Evolutionary conservation across 2,113 vertebrate genomes (phyloP).

Genomic region (Gnathonemus echidnorhynchus): DNA sequence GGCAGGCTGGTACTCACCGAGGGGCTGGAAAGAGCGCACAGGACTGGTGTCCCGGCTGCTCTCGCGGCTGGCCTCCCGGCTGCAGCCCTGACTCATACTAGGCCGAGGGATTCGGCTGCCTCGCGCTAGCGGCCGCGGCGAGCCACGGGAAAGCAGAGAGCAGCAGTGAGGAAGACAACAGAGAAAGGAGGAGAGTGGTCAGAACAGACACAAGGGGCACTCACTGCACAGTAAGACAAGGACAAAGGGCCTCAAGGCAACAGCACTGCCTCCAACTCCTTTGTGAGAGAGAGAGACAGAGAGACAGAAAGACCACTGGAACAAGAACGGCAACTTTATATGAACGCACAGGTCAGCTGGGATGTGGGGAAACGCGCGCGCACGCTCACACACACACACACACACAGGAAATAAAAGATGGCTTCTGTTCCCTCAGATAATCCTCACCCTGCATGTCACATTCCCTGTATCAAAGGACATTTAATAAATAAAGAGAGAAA

Average conservation of each 20-base stretch:
- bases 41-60: slow-evolving; percentile 97
- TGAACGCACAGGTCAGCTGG: background rate
- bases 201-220: slow-evolving; percentile 45
- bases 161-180: slow-evolving; percentile 28
- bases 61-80: slow-evolving; percentile 95
- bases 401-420: background rate
- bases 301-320: background rate
- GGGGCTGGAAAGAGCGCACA: slow-evolving; percentile 88
- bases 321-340: background rate
- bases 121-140: slow-evolving; percentile 53
- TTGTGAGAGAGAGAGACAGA: background rate
- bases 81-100: slow-evolving; percentile 98
- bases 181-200: slow-evolving; percentile 41
- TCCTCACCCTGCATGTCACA: background rate
- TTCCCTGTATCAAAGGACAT: background rate
- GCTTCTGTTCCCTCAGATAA: background rate
- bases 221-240: slow-evolving; percentile 10
- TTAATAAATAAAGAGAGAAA: background rate
- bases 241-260: background rate
- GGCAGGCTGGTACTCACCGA: slow-evolving; percentile 71
- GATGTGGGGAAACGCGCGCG: background rate
- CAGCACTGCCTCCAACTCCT: background rate
- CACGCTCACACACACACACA: background rate
- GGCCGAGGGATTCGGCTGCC: slow-evolving; percentile 93
- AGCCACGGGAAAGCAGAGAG: slow-evolving; percentile 50